Percentiles rank a stretch among this genome's conserved stretches.
Conservation (phyloP, 2,113 vertebrate genomes). For the Misgurnus anguillicaudatus region DNA sequence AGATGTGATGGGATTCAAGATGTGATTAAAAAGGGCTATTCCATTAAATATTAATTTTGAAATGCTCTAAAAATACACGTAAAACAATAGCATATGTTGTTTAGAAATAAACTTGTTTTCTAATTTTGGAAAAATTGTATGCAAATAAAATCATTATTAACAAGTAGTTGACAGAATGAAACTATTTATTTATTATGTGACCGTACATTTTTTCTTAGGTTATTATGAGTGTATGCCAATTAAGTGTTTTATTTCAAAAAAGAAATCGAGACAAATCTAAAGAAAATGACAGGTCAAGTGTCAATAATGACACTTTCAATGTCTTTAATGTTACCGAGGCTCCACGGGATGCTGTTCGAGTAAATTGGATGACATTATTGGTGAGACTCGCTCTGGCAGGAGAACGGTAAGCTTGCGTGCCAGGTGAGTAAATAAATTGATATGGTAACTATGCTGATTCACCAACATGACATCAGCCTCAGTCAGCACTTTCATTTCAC, state of each 20-base stretch:
- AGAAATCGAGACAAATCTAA: not conserved
- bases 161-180: no score
- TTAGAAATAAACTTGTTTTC: no score
- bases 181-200: no score
- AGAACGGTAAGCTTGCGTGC: slow-evolving; percentile 5
- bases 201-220: not conserved
- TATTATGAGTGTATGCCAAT: not conserved
- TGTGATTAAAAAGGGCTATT: no score
- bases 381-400: slow-evolving; percentile 26
- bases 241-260: not conserved
- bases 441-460: slow-evolving; percentile 21
- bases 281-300: not conserved
- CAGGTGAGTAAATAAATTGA: slow-evolving; percentile 32
- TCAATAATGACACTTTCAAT: not conserved
- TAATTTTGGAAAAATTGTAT: no score
- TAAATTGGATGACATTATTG: slow-evolving; percentile 21
- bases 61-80: no score
- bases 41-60: no score
- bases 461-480: slow-evolving; percentile 20
- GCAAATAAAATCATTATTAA: no score
- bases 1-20: no score
- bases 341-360: not conserved
- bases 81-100: no score
- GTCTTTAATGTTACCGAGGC: slow-evolving; percentile 6
- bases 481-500: not conserved